Conservation (phyloP, 2,888 invertebrate species). For the Perithous albicinctus region DNA sequence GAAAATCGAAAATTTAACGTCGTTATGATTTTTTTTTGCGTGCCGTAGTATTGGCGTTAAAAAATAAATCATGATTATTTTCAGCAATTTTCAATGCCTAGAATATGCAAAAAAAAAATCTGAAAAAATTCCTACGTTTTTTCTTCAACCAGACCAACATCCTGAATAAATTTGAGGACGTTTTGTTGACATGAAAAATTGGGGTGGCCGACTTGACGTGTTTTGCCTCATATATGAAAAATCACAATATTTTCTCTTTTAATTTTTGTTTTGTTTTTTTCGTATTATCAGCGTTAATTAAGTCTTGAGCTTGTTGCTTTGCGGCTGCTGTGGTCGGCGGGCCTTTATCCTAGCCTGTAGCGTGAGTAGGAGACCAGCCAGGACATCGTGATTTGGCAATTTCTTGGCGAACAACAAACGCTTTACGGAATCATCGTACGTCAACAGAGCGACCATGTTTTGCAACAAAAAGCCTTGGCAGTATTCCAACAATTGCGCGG, state of each 20-base stretch:
- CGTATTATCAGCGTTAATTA: slow-evolving; percentile 33
- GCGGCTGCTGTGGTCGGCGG: slow-evolving; percentile 82
- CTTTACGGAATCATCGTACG: slow-evolving; percentile 96
- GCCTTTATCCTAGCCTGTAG: slow-evolving; percentile 93
- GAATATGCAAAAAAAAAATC: too few relatives aligned
- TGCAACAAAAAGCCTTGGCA: slow-evolving; percentile 96
- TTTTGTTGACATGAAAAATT: too few relatives aligned
- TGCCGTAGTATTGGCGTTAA: too few relatives aligned
- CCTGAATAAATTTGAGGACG: too few relatives aligned
- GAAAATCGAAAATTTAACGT: too few relatives aligned
- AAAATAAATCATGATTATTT: too few relatives aligned
- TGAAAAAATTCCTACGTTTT: too few relatives aligned
- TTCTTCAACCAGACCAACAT: too few relatives aligned
- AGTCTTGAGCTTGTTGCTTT: slow-evolving; percentile 67
- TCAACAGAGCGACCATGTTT: slow-evolving; percentile 97
- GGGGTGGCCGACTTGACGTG: too few relatives aligned
- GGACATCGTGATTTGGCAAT: slow-evolving; percentile 94
- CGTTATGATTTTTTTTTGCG: too few relatives aligned
- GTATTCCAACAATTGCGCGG: slow-evolving; percentile 93
- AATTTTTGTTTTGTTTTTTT: slow-evolving; percentile 22
- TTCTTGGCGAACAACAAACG: slow-evolving; percentile 95
- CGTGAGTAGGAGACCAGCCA: slow-evolving; percentile 92
- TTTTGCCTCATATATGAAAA: too few relatives aligned
- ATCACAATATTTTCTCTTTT: slow-evolving; percentile 64
- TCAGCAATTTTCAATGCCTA: too few relatives aligned